A percentile compares a stretch with the other conserved stretches of the same genome.
Evolutionary conservation across 2,888 invertebrate species (phyloP).

Genomic region (Suillia variegata): DNA sequence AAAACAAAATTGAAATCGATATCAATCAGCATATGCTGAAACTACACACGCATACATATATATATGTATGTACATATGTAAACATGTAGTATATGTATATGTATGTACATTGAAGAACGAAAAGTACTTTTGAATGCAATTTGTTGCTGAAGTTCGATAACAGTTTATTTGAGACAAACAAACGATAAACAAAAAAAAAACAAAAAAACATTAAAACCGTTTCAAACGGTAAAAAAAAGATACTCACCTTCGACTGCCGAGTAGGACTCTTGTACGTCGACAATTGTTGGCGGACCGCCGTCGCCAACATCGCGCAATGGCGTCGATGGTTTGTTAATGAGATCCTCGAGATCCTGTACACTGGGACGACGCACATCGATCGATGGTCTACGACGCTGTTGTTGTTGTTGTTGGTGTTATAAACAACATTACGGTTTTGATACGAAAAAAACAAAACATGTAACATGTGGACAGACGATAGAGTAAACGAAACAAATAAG

Average conservation of each 20-base stretch:
- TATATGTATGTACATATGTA: no score
- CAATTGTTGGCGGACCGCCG: conserved; percentile 85
- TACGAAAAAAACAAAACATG: conserved; percentile 9
- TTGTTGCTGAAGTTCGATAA: no score
- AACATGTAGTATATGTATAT: no score
- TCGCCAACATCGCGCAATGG: conserved; percentile 81
- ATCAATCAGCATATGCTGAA: no score
- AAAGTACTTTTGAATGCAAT: no score
- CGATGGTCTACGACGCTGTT: conserved; percentile 82
- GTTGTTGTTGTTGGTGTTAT: conserved; percentile 14
- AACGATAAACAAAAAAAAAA: no score
- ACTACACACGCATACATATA: no score
- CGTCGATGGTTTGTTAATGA: conserved; percentile 88
- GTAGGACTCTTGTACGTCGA: conserved; percentile 93
- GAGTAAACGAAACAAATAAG: not conserved
- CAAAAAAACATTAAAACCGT: no score
- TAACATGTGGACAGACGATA: not conserved
- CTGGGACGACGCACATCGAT: conserved; percentile 89
- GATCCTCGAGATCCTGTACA: conserved; percentile 87
- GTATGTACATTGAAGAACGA: no score
- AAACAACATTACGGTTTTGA: not conserved
- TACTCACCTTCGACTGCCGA: conserved; percentile 92
- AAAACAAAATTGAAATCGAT: no score
- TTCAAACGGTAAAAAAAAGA: no score
- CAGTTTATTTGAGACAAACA: no score